These are phyloP conservation scores for Amblyraja radiata DNA, from an alignment of 2,797 vertebrate species.

Conservation along the genomic window DNA sequence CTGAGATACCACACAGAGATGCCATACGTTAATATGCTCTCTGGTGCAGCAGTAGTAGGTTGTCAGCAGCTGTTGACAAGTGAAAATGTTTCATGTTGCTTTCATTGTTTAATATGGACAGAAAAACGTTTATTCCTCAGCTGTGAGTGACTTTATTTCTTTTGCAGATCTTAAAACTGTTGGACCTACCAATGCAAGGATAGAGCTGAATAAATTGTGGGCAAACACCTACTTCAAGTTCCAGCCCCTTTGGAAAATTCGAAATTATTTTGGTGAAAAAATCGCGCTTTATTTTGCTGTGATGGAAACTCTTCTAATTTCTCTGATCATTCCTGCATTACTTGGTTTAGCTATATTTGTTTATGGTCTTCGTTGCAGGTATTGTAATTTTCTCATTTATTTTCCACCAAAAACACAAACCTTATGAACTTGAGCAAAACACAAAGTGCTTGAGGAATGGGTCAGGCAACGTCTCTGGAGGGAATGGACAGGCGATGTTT, in stretches of 20 bases:
- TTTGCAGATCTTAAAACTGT: not conserved
- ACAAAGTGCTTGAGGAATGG: too few relatives aligned
- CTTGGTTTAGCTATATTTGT: conserved; percentile 21
- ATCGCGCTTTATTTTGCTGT: conserved; percentile 39
- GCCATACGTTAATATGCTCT: too few relatives aligned
- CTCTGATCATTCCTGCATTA: conserved; percentile 29
- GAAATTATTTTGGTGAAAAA: conserved; percentile 39
- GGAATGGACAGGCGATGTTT: too few relatives aligned
- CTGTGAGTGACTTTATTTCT: not conserved
- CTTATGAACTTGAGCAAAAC: not conserved
- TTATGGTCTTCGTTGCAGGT: conserved; percentile 37
- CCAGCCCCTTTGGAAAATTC: conserved; percentile 30
- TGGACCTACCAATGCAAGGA: not conserved
- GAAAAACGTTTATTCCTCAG: not conserved
- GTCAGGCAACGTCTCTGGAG: too few relatives aligned
- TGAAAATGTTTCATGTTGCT: not conserved
- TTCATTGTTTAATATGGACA: not conserved
- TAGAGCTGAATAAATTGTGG: conserved; percentile 23
- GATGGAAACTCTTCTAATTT: conserved; percentile 29
- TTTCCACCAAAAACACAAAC: not conserved
- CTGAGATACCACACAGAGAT: too few relatives aligned
- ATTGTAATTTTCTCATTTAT: not conserved
- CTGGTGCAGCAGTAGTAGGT: too few relatives aligned
- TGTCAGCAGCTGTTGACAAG: too few relatives aligned
- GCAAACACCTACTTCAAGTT: conserved; percentile 37